These are phyloP conservation scores for Felis catus DNA, from an alignment of 2,113 vertebrate genomes.

Conservation along the genomic window F.catus_Fca126_mat1.0 CM031413.1:132717501-132718000, in stretches of 20 bases:
- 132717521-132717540: conserved; percentile 39
- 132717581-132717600: not conserved
- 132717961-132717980: conserved; percentile 64
- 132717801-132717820: not conserved
- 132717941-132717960: conserved; percentile 19
- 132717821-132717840: not conserved
- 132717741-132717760: not conserved
- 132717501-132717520: not conserved
- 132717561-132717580: conserved; percentile 11
- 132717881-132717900: conserved; percentile 30
- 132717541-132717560: not conserved
- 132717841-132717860: not conserved
- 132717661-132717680: not conserved
- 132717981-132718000: conserved; percentile 30
- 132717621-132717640: not conserved
- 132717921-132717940: conserved; percentile 60
- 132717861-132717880: not conserved
- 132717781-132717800: not conserved
- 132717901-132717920: not conserved
- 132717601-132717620: not conserved
- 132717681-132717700: conserved; percentile 14
- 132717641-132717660: not conserved
- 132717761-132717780: not conserved
- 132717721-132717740: conserved; percentile 14
- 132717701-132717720: conserved; percentile 29